These are phyloP conservation scores for Chloebia gouldiae DNA, from an alignment of 2,113 vertebrate species.

Conservation along the genomic window DNA sequence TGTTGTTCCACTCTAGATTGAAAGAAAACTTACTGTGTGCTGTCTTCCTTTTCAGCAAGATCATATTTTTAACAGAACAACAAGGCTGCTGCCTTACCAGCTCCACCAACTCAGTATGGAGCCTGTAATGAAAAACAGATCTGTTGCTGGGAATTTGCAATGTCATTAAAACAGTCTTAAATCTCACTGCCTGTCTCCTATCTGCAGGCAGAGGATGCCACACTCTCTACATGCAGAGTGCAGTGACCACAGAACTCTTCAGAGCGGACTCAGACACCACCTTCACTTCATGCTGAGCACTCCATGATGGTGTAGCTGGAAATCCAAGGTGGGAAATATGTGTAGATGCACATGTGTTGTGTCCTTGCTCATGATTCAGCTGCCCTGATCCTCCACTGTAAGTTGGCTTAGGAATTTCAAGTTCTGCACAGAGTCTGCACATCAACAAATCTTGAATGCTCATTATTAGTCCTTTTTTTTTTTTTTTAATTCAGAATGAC, in stretches of 20 bases:
- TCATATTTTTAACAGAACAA: background rate
- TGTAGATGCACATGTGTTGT: background rate
- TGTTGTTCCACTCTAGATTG: background rate
- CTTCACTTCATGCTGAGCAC: conserved; percentile 23
- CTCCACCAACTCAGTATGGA: background rate
- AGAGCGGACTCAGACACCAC: conserved; percentile 32
- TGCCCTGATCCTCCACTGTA: background rate
- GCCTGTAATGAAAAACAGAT: background rate
- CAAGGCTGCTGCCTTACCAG: background rate
- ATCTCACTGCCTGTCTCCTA: background rate
- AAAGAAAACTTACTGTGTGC: background rate
- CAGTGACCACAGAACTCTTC: conserved; percentile 32
- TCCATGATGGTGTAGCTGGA: conserved; percentile 28
- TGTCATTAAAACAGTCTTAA: background rate
- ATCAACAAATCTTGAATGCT: background rate
- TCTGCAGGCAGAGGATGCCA: conserved; percentile 15
- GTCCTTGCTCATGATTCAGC: background rate
- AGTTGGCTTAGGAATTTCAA: background rate
- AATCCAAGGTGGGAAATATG: background rate
- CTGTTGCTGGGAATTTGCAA: background rate
- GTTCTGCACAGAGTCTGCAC: background rate
- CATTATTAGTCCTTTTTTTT: background rate
- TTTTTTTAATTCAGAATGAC: background rate
- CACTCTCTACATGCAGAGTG: background rate
- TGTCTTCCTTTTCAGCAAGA: background rate